Conservation (phyloP, 2,113 vertebrate genomes). For the Cavia aperea region DNA sequence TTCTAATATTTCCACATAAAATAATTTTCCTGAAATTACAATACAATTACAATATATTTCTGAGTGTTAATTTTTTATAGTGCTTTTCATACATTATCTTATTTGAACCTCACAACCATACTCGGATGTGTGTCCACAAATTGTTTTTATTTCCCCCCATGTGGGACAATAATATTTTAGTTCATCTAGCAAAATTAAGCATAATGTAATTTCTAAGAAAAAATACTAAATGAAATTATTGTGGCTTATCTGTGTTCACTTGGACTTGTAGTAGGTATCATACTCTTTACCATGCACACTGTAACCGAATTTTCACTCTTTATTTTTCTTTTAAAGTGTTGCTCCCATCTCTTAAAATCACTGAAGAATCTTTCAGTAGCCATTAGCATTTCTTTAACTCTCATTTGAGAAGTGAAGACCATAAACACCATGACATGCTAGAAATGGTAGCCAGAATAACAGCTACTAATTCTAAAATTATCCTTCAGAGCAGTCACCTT, state of each 20-base stretch:
- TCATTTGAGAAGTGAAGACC: conserved; percentile 18
- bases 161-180: not conserved
- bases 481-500: conserved; percentile 16
- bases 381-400: conserved; percentile 13
- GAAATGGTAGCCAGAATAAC: not conserved
- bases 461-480: not conserved
- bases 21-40: conserved; percentile 10
- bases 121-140: not conserved
- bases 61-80: not conserved
- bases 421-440: not conserved
- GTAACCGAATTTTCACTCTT: not conserved
- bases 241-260: not conserved
- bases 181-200: conserved; percentile 11
- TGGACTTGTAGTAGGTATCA: not conserved
- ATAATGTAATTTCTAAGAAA: not conserved
- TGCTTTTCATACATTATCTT: not conserved
- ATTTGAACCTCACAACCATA: not conserved
- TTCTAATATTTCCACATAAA: not conserved
- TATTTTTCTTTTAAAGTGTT: conserved; percentile 25
- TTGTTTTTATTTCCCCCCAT: not conserved
- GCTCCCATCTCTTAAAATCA: not conserved
- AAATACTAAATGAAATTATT: not conserved
- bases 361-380: not conserved
- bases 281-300: not conserved
- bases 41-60: not conserved